Evolutionary conservation across 2,888 invertebrate genomes (phyloP).

Genomic region (Phania funesta): DNA sequence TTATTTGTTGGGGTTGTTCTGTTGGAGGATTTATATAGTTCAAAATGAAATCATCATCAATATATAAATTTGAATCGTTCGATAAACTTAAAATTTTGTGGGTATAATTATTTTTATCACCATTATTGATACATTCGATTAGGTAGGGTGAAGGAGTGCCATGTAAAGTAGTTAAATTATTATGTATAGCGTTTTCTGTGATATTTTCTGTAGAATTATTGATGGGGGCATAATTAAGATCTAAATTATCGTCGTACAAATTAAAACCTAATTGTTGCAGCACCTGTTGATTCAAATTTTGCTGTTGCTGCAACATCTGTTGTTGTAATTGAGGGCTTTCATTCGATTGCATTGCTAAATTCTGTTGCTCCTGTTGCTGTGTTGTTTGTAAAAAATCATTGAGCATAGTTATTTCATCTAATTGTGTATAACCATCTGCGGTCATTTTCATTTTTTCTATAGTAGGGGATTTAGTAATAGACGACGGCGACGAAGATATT

Average conservation of each 20-base stretch:
- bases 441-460: conserved; percentile 45
- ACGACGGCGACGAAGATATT: conserved; percentile 55
- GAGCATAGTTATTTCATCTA: conserved; percentile 29
- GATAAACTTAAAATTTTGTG: conserved; percentile 53
- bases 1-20: conserved; percentile 60
- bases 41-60: conserved; percentile 71
- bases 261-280: conserved; percentile 76
- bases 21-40: conserved; percentile 68
- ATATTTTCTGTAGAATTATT: conserved; percentile 62
- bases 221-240: conserved; percentile 68
- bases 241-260: conserved; percentile 73
- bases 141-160: conserved; percentile 42
- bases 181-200: conserved; percentile 61
- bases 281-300: conserved; percentile 76
- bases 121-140: conserved; percentile 42
- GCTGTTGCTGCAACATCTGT: conserved; percentile 66
- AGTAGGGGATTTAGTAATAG: conserved; percentile 50
- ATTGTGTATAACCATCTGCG: conserved; percentile 4
- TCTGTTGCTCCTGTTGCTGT: conserved; percentile 20
- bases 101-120: conserved; percentile 55
- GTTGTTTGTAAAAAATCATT: conserved; percentile 29
- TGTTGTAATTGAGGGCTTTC: conserved; percentile 52
- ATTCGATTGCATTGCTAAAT: not conserved
- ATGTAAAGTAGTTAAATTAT: conserved; percentile 45
- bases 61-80: conserved; percentile 64